Evolutionary conservation across 1,140 invertebrate genomes (phyloP).

Genomic region (Papilio machaon): DNA sequence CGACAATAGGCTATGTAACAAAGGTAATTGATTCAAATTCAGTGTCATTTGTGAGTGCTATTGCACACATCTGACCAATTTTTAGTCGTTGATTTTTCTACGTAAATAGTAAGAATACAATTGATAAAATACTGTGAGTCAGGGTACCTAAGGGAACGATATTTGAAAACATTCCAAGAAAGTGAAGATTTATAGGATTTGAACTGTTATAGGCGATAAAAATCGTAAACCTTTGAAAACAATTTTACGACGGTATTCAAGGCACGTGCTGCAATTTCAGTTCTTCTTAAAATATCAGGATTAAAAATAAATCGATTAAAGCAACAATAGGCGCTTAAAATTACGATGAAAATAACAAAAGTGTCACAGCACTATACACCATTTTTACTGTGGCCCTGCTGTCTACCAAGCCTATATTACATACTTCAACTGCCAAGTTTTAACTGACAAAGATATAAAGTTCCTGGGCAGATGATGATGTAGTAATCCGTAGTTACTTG

Average conservation of each 20-base stretch:
- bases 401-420: too few species aligned
- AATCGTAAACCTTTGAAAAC: not conserved
- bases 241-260: not conserved
- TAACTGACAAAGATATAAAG: not conserved
- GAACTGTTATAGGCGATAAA: not conserved
- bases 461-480: not conserved
- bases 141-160: not conserved
- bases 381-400: too few species aligned
- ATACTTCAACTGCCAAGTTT: too few species aligned
- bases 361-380: not conserved
- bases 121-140: too few species aligned
- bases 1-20: conserved; percentile 31
- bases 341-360: not conserved
- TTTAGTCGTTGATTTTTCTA: too few species aligned
- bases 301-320: not conserved
- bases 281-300: not conserved
- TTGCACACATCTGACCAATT: not conserved
- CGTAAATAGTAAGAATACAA: too few species aligned
- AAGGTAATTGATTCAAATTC: conserved; percentile 26
- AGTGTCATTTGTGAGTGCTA: not conserved
- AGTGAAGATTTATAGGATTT: not conserved
- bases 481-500: not conserved
- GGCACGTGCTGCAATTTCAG: not conserved
- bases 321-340: not conserved
- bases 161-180: not conserved